These are phyloP conservation scores for Meloe dianella DNA, from an alignment of 2,888 invertebrate species.

Conservation along the genomic window DNA sequence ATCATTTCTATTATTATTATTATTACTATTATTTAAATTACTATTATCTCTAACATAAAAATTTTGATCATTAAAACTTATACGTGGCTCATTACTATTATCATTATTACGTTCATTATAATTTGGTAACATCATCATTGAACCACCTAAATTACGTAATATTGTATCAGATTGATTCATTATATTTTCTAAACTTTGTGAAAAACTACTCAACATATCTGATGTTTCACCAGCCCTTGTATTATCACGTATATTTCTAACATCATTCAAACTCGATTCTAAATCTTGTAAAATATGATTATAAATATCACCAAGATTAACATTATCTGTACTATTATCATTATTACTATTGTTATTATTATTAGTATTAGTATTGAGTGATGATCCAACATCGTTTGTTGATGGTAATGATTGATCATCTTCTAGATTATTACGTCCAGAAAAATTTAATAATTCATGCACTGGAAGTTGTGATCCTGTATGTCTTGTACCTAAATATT, in stretches of 20 bases:
- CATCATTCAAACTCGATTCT: slow-evolving; percentile 54
- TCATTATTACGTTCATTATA: slow-evolving; percentile 18
- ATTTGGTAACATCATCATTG: slow-evolving; percentile 51
- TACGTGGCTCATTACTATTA: slow-evolving; percentile 19
- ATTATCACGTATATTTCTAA: slow-evolving; percentile 49
- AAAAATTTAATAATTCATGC: background rate
- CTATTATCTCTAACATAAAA: slow-evolving; percentile 50
- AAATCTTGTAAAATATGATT: slow-evolving; percentile 56
- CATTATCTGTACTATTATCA: slow-evolving; percentile 18
- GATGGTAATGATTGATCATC: background rate
- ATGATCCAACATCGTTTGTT: background rate
- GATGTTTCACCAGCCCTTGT: slow-evolving; percentile 52
- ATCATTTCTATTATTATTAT: slow-evolving; percentile 26
- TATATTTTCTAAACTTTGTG: slow-evolving; percentile 55
- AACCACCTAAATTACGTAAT: slow-evolving; percentile 53
- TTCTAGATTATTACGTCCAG: background rate
- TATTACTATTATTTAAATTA: slow-evolving; percentile 18
- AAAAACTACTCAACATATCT: slow-evolving; percentile 55
- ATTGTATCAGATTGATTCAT: slow-evolving; percentile 57
- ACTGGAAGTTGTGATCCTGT: background rate
- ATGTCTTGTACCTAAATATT: background rate
- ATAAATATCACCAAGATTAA: slow-evolving; percentile 54
- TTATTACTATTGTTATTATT: background rate
- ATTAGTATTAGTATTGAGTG: background rate
- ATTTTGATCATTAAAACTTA: slow-evolving; percentile 46